Evolutionary conservation across 2,797 vertebrate genomes (phyloP).

Genomic region (Erethizon dorsatum): DNA sequence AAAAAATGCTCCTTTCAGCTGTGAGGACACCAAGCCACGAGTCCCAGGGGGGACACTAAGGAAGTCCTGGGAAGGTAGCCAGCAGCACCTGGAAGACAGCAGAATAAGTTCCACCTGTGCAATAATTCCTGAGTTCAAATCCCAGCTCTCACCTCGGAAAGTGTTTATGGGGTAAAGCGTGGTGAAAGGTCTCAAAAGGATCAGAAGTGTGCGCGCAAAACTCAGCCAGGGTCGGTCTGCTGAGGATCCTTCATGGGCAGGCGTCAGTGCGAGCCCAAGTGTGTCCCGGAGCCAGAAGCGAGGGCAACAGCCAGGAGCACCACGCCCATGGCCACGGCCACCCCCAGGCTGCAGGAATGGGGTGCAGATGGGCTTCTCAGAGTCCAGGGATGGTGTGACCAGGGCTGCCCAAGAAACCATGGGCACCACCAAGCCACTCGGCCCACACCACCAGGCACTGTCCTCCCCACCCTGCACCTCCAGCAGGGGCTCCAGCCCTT

Average conservation of each 20-base stretch:
- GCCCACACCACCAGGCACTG: not conserved
- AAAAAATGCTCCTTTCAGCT: not conserved
- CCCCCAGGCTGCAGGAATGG: not conserved
- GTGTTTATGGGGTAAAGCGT: fast-evolving
- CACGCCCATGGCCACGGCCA: no score
- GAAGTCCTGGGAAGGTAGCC: fast-evolving
- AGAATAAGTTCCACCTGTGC: no score
- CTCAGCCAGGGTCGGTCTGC: not conserved
- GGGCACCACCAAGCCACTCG: not conserved
- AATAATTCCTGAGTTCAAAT: not conserved
- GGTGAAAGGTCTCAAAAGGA: not conserved
- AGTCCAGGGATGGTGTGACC: not conserved
- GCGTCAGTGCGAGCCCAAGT: no score
- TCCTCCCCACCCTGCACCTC: not conserved
- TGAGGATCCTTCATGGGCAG: not conserved
- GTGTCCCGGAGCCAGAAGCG: no score
- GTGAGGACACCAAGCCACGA: not conserved
- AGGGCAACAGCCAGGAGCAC: not conserved
- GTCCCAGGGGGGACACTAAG: not conserved
- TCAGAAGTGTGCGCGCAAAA: not conserved
- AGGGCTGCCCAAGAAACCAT: no score
- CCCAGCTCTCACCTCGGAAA: not conserved
- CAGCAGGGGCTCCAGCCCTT: not conserved
- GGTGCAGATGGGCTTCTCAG: not conserved
- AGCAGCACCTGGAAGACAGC: fast-evolving